Evolutionary conservation across 2,888 invertebrate genomes (phyloP), one percentile per base, ranked within the genome.

Genomic region (Halocaridina rubra): DNA sequence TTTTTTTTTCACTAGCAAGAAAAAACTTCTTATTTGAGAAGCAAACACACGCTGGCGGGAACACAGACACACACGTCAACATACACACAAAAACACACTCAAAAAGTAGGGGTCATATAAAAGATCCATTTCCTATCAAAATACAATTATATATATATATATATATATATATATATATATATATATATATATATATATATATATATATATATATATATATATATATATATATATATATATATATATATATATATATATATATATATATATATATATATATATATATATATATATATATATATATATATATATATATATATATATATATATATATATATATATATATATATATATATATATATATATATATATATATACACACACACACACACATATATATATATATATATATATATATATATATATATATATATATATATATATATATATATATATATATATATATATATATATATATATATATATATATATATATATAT

Each of bases 251-350:
- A 30, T 69, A 10, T 69, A 30, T 69, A 30, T 30, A 69, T 69
- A 30, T 69, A 30, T 69, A 69, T 69, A 30, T 69, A 69, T 69
- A 69, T 69, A 69, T 30, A 30, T 69, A 69, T 69, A 30, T 69
- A 69, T 30, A 30, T 69, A 10, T 30, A 29, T 16, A 69, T 69
- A 30, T 69, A 30, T 29, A 69, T 30, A 30, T 69, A 13, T 29
- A 30, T 29, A 30, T 69, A 69, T 69, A 69, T 69, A 69, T 29
- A 69, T 69, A 69, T 16, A 29, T 69, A 69, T 69, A 30, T 29
- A 29, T 22, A 64, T 64, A 64, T 64, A 64, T 22, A 27, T 7
- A 0, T 22, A 27, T 64, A 27, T 22, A 27, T 64, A 27, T 1
- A 27, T 64, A 64, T 3, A 27, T 64, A 2, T 3, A 64, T 64